Evolutionary conservation across 1,140 invertebrate genomes (phyloP), one percentile per base, ranked within the genome.

Genomic region (Aphelinus certus): DNA sequence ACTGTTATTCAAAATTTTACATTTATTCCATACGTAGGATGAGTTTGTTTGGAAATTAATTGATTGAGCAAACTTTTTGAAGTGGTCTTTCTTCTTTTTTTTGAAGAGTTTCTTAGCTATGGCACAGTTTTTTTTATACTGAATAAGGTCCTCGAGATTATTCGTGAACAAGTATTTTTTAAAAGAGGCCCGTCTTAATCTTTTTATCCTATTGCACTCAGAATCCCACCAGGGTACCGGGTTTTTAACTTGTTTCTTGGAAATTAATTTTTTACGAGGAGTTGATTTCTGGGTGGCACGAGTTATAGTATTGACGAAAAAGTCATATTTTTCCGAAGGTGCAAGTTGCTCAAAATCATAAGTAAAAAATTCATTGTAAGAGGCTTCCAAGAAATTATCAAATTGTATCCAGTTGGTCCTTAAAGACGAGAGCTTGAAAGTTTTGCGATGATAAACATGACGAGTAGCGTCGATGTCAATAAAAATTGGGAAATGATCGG

Each of bases 121-220:
- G 0, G 75, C 67, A 7, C 3, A 6, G 7, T 49, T 49, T 73
- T 75, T 75, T 9, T 79, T 79, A 66, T 77, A 77, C 2, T 55
- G 7, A n/a, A 79, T 77, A 0, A 70, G 46, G 26, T 77, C 75
- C 0, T 46, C 26, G 3, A 73, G 7, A 42, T 57, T 71, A 3
- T 57, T 9, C 42, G 75, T 48, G 49, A 49, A 69, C 71, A 72
- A 7, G 73, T 75, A 79, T 73, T 77, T 75, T 57, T 76, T 79
- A 26, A 51, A 75, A n/a, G 55, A 43, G 3, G 64, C 75, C 53
- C 7, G 66, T 66, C 61, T 73, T 5, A 76, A 7, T 70, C 65
- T 55, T 69, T 65, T 73, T n/a, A 64, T n/a, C 71, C 62, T 73
- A 3, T 76, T 9, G 47, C 76, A 77, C 2, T 79, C 76, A 0